Evolutionary conservation across 2,797 vertebrate genomes (phyloP), one percentile per base, ranked within the genome.

Genomic region (Anomalospiza imberbis): DNA sequence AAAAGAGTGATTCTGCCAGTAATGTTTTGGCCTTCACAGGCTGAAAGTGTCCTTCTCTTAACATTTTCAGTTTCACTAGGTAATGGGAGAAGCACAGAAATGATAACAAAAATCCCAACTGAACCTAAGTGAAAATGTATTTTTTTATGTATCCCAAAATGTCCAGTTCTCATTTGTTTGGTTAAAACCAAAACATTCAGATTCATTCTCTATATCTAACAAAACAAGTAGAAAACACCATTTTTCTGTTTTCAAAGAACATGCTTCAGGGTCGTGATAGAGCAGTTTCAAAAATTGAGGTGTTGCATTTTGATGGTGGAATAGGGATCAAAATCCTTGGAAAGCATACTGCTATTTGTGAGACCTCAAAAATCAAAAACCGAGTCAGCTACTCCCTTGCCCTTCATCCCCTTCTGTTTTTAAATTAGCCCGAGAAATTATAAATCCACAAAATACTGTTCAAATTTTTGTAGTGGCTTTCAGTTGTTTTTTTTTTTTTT

Each of bases 91-190:
- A 76, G 12, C 5, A 66, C 7, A 63, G 48, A 83, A 65, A 42
- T 10, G 0, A 21, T 32, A 76, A 62, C 17, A 63, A 73, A 81
- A 66, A 55, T 42, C 22, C 3, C 9, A 81, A 0, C 17, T 11
- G n/a, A 66, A 9, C 31, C 9, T 66, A 26, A 0, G 1, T 19
- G 22, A 81, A 58, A 89, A 47, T 9, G 5, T 0, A 0, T 32
- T 62, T 81, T 57, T 66, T 70, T 1, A 0, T 75, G 36, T 32
- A 51, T 51, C 15, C 11, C 26, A 21, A 12, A 47, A 14, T 20
- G 5, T 40, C 55, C 19, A 65, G 8, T 54, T 87, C 13, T n/a
- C 8, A 14, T 70, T 31, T 62, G 9, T n/a, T 75, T 77, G 31
- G 16, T 36, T 53, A 80, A 78, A 89, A 45, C 4, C 12, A 15